A percentile compares a stretch with the other conserved stretches of the same genome.
Evolutionary conservation across 1,140 invertebrate genomes (phyloP).

Genomic region (Nephila pilipes): DNA sequence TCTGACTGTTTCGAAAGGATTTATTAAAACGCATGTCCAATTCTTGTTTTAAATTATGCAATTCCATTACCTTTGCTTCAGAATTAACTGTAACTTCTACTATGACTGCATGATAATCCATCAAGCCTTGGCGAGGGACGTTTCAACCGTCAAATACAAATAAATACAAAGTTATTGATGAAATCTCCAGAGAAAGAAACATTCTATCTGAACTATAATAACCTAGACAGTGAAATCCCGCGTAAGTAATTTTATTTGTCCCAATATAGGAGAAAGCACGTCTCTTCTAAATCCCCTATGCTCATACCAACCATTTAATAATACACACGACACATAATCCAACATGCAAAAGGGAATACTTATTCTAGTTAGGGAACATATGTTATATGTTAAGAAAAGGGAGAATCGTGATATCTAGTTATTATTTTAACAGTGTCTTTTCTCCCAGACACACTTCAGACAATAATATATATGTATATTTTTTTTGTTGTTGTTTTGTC

Average conservation of each 20-base stretch:
- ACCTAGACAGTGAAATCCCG: background rate
- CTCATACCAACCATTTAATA: background rate
- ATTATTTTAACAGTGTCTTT: background rate
- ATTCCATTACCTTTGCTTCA: too few species aligned
- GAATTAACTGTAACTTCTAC: too few species aligned
- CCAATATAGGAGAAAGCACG: background rate
- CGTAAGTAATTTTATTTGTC: background rate
- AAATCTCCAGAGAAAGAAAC: too few species aligned
- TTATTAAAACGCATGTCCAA: too few species aligned
- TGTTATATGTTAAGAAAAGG: background rate
- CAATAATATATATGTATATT: background rate
- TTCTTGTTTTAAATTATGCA: too few species aligned
- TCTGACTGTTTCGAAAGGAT: too few species aligned
- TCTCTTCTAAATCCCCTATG: background rate
- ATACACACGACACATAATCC: background rate
- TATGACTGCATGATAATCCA: too few species aligned
- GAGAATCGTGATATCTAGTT: background rate
- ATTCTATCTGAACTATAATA: background rate
- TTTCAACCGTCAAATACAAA: too few species aligned
- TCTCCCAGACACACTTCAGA: slow-evolving; percentile 26
- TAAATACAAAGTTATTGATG: too few species aligned
- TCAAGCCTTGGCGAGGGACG: too few species aligned
- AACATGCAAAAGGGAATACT: background rate
- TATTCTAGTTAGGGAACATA: background rate
- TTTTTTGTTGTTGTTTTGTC: background rate